A percentile compares a stretch with the other conserved stretches of the same genome.
These are phyloP conservation scores for Eucera pruinosa DNA, from an alignment of 2,888 invertebrate species.

Conservation along the genomic window DNA sequence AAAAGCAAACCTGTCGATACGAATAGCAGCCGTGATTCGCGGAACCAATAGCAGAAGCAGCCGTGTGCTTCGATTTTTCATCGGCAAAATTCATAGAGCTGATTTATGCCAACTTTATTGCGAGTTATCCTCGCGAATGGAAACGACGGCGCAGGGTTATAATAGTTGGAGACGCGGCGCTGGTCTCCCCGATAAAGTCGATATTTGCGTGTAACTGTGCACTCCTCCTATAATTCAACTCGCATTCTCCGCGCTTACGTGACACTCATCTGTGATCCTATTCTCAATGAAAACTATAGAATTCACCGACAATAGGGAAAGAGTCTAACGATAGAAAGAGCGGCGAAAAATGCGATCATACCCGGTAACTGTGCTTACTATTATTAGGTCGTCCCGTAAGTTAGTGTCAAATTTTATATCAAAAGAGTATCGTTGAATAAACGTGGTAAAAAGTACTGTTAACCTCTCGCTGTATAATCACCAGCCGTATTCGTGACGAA, in stretches of 20 bases:
- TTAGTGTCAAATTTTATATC: too few species aligned
- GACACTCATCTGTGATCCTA: conserved; percentile 11
- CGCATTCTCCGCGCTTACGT: conserved; percentile 25
- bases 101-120: conserved; percentile 58
- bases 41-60: conserved; percentile 1
- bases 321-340: background rate
- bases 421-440: too few species aligned
- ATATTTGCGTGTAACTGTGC: conserved; percentile 77
- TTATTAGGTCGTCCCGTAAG: too few species aligned
- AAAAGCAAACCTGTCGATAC: conserved; percentile 14
- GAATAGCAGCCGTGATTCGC: conserved; percentile 13
- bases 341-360: background rate
- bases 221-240: conserved; percentile 75
- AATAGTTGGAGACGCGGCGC: conserved; percentile 24
- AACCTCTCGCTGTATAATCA: too few species aligned
- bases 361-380: too few species aligned
- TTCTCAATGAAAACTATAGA: conserved; percentile 2
- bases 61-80: conserved; percentile 37
- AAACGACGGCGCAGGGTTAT: conserved; percentile 5
- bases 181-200: conserved; percentile 70
- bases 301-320: background rate
- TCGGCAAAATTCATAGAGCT: conserved; percentile 37
- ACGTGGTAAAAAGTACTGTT: too few species aligned
- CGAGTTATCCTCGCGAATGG: conserved; percentile 24
- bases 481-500: too few species aligned